Conservation (phyloP, 2,797 vertebrate genomes). For the Sebastes minor region DNA sequence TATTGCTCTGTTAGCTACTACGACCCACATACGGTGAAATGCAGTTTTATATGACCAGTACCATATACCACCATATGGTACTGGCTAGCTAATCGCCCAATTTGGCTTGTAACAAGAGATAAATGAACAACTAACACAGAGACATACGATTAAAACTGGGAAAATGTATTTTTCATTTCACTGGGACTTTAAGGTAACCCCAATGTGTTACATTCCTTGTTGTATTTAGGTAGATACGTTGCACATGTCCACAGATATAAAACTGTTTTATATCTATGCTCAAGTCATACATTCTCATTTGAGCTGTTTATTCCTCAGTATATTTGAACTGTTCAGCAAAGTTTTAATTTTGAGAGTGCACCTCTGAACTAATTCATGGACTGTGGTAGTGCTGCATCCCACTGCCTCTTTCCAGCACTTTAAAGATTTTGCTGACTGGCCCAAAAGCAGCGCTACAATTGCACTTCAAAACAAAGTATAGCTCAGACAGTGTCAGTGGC, state of each 20-base stretch:
- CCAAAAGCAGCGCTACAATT: background rate
- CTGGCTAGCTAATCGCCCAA: too few species aligned
- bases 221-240: background rate
- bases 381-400: background rate
- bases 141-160: too few species aligned
- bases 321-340: background rate
- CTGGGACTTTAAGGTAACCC: too few species aligned
- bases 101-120: too few species aligned
- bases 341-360: background rate
- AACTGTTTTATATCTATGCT: too few species aligned
- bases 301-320: background rate
- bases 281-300: background rate
- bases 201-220: background rate
- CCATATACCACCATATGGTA: too few species aligned
- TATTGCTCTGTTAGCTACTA: too few species aligned
- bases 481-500: conserved; percentile 17
- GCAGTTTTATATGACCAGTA: too few species aligned
- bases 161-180: too few species aligned
- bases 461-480: conserved; percentile 19
- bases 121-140: too few species aligned
- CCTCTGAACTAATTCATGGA: background rate
- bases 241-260: too few species aligned
- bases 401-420: background rate
- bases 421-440: conserved; percentile 7
- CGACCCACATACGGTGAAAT: too few species aligned